These are phyloP conservation scores for Hanleya hanleyi DNA, from an alignment of 2,888 invertebrate species.

Conservation along the genomic window DNA sequence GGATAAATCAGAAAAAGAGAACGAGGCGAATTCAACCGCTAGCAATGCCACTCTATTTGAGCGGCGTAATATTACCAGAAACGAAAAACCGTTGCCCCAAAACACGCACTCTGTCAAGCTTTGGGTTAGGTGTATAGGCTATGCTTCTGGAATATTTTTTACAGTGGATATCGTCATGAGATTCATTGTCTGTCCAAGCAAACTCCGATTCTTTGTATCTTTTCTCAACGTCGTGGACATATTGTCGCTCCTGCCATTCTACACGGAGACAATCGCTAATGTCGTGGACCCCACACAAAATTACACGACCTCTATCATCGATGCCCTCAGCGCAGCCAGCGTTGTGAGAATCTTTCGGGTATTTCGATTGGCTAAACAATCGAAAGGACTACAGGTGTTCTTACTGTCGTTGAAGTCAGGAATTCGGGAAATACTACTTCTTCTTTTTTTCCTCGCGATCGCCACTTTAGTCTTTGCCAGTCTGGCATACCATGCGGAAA, in stretches of 20 bases:
- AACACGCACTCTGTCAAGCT: no score
- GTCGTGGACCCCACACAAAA: constrained; percentile 38
- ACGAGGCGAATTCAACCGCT: no score
- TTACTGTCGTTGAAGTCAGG: constrained; percentile 58
- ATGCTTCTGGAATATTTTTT: constrained; percentile 43
- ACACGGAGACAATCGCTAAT: constrained; percentile 45
- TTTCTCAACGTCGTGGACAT: constrained; percentile 53
- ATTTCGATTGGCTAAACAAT: constrained; percentile 54
- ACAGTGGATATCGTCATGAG: constrained; percentile 53
- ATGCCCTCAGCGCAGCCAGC: constrained; percentile 52
- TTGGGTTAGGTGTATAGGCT: no score
- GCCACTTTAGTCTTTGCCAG: constrained; percentile 60
- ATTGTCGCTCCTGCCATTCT: constrained; percentile 48
- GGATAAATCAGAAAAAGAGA: no score
- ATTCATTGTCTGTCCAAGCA: constrained; percentile 44
- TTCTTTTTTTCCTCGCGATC: constrained; percentile 54
- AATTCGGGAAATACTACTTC: constrained; percentile 51
- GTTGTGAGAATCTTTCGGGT: constrained; percentile 56
- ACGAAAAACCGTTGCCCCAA: no score
- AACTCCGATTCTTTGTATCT: constrained; percentile 39
- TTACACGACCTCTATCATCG: constrained; percentile 46
- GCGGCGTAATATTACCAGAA: no score
- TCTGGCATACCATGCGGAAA: constrained; percentile 54
- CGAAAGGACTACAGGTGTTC: constrained; percentile 59
- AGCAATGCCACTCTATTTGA: no score